Base-by-base conservation (phyloP, 2,113 vertebrate species). In the Aplodontia rufa region DNA sequence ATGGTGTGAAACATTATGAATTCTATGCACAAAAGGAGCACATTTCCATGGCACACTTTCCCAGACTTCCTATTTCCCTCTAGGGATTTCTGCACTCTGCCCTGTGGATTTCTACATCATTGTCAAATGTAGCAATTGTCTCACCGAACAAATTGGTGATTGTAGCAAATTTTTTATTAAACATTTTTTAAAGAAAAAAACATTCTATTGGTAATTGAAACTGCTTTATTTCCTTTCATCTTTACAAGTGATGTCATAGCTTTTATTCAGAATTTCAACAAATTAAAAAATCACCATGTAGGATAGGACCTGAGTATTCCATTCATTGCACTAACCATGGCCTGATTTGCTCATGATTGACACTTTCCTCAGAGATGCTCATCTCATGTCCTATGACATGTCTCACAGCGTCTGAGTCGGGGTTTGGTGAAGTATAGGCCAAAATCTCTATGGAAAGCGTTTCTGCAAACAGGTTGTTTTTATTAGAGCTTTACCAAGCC, bases 191-290 rank as follows among this genome's bases (percentile, higher is more conserved):
- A 75, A 64, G 81, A 6, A 64, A 76, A 94, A 88, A 37, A 35
- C n/a, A 62, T 88, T 96, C 30, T 81, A 1, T 69, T 81, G 49
- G 62, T 45, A 80, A 91, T 47, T 60, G 6, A 19, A 86, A 93
- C 10, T 60, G 6, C 47, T 86, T 93, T 71, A 71, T 84, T 91
- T 91, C 16, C 3, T 86, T 55, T 62, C 26, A 76, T 80, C 42
- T 78, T 81, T 72, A 89, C 7, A 55, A 55, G 60, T 64, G 24
- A 69, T 55, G 30, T 37, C 60, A 78, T 40, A 45, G 51, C 16
- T 64, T 60, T 90, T 80, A 78, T 87, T 68, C 80, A 69, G 32
- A 96, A 55, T 85, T 96, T 81, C 81, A 93, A 85, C 71, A 75
- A 64, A 74, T 85, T 64, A 85, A 79, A 88, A 55, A 82, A 42